A percentile compares a stretch with the other conserved stretches of the same genome.
These are phyloP conservation scores for Xiphophorus birchmanni DNA, from an alignment of 2,797 vertebrate species.

Conservation along the genomic window DNA sequence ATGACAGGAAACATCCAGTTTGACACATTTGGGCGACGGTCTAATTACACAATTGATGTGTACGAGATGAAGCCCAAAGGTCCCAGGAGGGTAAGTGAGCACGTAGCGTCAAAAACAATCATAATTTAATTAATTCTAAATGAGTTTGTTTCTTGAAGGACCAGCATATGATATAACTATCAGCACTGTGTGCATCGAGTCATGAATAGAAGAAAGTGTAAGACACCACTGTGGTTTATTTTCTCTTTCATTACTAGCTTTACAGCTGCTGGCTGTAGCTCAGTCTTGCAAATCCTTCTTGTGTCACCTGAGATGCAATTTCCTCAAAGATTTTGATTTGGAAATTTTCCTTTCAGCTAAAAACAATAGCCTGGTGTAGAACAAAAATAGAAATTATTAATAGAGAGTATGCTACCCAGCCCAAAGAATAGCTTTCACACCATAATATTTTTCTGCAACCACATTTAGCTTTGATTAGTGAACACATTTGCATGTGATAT, in stretches of 20 bases:
- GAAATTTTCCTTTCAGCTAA: conserved; percentile 32
- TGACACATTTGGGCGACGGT: conserved; percentile 93
- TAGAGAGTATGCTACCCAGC: not conserved
- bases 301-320: conserved; percentile 23
- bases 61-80: conserved; percentile 94
- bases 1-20: conserved; percentile 99
- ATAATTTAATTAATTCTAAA: conserved; percentile 24
- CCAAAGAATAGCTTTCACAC: not conserved
- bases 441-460: not conserved
- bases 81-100: conserved; percentile 87
- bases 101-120: conserved; percentile 10
- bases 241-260: conserved; percentile 23
- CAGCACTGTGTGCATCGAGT: conserved; percentile 4
- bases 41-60: conserved; percentile 98
- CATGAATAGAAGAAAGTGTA: conserved; percentile 4
- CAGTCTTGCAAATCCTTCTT: conserved; percentile 37
- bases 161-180: conserved; percentile 12
- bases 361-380: conserved; percentile 29
- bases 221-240: conserved; percentile 16
- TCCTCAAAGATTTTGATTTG: conserved; percentile 32
- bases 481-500: not conserved
- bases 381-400: conserved; percentile 7
- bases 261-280: conserved; percentile 26
- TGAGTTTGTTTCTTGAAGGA: conserved; percentile 3
- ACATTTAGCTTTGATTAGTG: not conserved